Conservation (phyloP, 1,140 invertebrate genomes). For the Caenorhabditis inopinata region DNA sequence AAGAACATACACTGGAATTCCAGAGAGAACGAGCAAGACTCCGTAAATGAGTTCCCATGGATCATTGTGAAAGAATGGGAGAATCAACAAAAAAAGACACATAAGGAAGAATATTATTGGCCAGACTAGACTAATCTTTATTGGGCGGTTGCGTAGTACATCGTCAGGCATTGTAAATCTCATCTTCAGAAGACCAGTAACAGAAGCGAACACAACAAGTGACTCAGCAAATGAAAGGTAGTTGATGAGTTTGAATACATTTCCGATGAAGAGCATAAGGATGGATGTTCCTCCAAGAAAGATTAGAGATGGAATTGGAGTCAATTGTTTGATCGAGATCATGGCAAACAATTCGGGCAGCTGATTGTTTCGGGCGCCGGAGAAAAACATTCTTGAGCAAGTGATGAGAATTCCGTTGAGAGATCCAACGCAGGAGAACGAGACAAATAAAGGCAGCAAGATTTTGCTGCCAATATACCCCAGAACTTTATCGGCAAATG, state of each 20-base stretch:
- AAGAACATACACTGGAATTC: slow-evolving; percentile 60
- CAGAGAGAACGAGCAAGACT: slow-evolving; percentile 57
- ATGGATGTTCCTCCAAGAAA: slow-evolving; percentile 74
- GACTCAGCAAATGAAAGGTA: slow-evolving; percentile 90
- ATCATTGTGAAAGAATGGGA: slow-evolving; percentile 55
- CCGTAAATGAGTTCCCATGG: slow-evolving; percentile 60
- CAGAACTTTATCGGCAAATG: slow-evolving; percentile 55
- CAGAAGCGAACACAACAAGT: slow-evolving; percentile 84
- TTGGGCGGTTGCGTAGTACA: not conserved
- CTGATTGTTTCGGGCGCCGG: slow-evolving; percentile 61
- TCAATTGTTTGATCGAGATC: slow-evolving; percentile 57
- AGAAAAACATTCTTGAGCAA: slow-evolving; percentile 64
- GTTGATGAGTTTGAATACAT: slow-evolving; percentile 87
- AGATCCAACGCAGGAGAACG: slow-evolving; percentile 56
- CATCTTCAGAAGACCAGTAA: slow-evolving; percentile 82
- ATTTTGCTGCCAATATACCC: not conserved
- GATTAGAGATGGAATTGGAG: slow-evolving; percentile 62
- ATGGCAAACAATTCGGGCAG: slow-evolving; percentile 64
- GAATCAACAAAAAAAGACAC: slow-evolving; percentile 60
- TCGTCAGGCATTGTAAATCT: slow-evolving; percentile 76
- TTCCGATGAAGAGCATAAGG: slow-evolving; percentile 79
- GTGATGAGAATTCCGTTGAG: slow-evolving; percentile 63
- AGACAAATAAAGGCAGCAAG: slow-evolving; percentile 64
- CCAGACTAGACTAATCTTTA: slow-evolving; percentile 54
- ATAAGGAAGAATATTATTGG: slow-evolving; percentile 58